Base-by-base conservation (phyloP, 2,888 invertebrate species). In the Idaea straminata region DNA sequence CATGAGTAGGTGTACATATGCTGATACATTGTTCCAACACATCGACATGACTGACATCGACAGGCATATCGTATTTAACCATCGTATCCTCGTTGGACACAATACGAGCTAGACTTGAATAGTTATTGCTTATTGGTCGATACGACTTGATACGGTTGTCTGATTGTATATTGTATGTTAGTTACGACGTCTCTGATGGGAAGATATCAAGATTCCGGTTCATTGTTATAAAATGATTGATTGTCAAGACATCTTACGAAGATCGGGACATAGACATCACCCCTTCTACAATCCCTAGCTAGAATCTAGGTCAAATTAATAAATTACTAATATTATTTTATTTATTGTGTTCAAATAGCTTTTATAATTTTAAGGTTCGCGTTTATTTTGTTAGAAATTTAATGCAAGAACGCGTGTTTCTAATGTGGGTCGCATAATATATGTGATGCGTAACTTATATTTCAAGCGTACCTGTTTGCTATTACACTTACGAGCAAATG, bases 351-450 rank as follows among this genome's bases (percentile, higher is more conserved):
- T 25, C 3, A 25, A 10, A 47, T 47, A 47, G 10, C 47, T 5
- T 47, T 47, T 47, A 10, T 13, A 25, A 47, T 47, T 47, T 36
- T 47, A 47, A 47, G 13, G 47, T 47, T 47, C 47, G 47, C 47
- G 47, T 47, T 47, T 47, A 47, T 13, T 47, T 47, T 47, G 10
- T 47, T 47, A 13, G 13, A 10, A 47, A 47, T 47, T 47, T 6
- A 47, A 47, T 47, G 47, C 47, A 47, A 47, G 47, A 47, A 47
- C 47, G 47, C 47, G 47, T 47, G 47, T 47, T 47, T 47, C 47
- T 47, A 47, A 47, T 47, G 47, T 47, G 13, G 47, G 47, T 47
- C 47, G 47, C 47, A 47, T 47, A 47, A 47, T 47, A 47, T 47
- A 47, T 47, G 47, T 47, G 10, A 47, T 47, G 47, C 47, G 47